Evolutionary conservation across 2,888 invertebrate genomes (phyloP).

Genomic region (Syrphus vitripennis): DNA sequence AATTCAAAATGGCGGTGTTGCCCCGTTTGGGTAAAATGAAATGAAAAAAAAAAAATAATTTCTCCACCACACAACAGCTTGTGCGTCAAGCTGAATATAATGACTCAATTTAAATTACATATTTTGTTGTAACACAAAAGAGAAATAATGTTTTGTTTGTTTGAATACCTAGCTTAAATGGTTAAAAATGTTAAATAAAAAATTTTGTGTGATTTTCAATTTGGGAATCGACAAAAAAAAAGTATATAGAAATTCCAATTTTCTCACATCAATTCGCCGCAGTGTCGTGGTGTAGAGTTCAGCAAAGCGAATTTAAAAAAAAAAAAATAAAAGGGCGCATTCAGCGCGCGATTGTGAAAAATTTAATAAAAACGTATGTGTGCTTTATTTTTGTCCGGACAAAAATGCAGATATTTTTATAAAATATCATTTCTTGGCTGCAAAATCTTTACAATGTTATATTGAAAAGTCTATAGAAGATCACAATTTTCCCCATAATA

Average conservation of each 20-base stretch:
- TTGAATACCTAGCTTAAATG: slow-evolving; percentile 61
- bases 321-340: slow-evolving; percentile 51
- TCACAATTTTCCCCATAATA: slow-evolving; percentile 34
- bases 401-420: slow-evolving; percentile 21
- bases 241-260: slow-evolving; percentile 3
- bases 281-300: slow-evolving; percentile 60
- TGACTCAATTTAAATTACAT: slow-evolving; percentile 11
- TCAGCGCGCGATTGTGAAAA: slow-evolving; percentile 50
- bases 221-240: slow-evolving; percentile 33
- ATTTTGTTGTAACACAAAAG: slow-evolving; percentile 37
- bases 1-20: slow-evolving; percentile 62
- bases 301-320: not conserved
- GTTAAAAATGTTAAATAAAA: slow-evolving; percentile 55
- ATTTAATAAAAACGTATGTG: not conserved
- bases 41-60: slow-evolving; percentile 23
- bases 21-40: slow-evolving; percentile 54
- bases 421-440: slow-evolving; percentile 37
- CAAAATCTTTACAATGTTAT: not conserved
- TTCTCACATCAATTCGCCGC: slow-evolving; percentile 30
- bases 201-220: slow-evolving; percentile 43
- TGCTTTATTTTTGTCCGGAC: slow-evolving; percentile 33
- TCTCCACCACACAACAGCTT: slow-evolving; percentile 50
- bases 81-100: slow-evolving; percentile 42
- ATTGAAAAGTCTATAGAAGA: slow-evolving; percentile 11
- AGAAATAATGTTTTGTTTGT: slow-evolving; percentile 47